Conservation (phyloP, 1,140 invertebrate species). For the Drosophila malerkotliana region DNA sequence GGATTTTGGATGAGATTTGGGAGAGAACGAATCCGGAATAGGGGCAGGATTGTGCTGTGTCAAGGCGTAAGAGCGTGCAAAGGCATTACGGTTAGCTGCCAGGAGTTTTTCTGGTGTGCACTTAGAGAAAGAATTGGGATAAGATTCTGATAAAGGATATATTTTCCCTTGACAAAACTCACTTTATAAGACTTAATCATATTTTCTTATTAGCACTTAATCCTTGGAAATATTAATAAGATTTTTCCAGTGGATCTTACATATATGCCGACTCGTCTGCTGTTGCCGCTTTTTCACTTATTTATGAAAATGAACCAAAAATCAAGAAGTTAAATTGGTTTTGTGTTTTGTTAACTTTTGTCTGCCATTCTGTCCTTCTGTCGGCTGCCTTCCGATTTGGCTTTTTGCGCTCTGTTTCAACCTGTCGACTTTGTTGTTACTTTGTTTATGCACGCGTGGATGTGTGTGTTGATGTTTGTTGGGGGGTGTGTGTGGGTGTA, state of each 20-base stretch:
- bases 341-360: constrained; percentile 77
- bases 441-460: constrained; percentile 38
- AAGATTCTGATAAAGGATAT: not conserved
- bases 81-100: constrained; percentile 41
- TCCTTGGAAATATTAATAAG: not conserved
- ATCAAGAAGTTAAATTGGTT: constrained; percentile 81
- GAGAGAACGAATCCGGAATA: constrained; percentile 13
- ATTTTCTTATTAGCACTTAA: not conserved
- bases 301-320: constrained; percentile 75
- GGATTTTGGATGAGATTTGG: constrained; percentile 19
- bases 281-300: constrained; percentile 61
- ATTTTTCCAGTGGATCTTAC: not conserved
- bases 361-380: constrained; percentile 49
- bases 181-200: no score
- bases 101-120: not conserved
- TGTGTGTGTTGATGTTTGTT: constrained; percentile 24
- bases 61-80: constrained; percentile 51
- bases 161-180: no score
- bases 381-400: constrained; percentile 31
- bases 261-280: constrained; percentile 19
- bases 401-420: constrained; percentile 65
- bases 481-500: constrained; percentile 23
- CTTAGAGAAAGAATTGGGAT: not conserved
- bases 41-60: constrained; percentile 38
- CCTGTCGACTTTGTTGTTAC: constrained; percentile 64